Conservation (phyloP, 2,888 invertebrate genomes). For the Eupithecia pulchellata region DNA sequence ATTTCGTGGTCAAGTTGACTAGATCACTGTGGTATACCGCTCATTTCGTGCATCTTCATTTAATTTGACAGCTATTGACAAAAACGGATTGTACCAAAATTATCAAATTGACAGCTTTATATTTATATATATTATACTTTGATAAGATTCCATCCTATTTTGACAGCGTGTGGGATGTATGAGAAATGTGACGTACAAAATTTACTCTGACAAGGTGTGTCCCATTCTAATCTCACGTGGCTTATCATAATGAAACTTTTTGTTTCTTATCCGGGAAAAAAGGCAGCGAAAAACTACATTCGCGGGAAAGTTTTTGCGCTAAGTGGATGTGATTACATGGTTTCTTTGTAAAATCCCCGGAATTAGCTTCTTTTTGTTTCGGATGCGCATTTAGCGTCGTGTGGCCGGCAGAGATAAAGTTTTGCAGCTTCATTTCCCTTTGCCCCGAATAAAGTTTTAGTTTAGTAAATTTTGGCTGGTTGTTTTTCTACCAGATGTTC, state of each 20-base stretch:
- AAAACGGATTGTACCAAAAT: too few relatives aligned
- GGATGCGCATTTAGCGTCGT: constrained; percentile 1
- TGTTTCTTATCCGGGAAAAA: constrained; percentile 7
- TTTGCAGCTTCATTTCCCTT: constrained; percentile 10
- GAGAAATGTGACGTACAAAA: not conserved
- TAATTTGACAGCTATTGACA: too few relatives aligned
- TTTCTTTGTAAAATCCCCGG: constrained; percentile 21
- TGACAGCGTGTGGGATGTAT: not conserved
- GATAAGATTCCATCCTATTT: not conserved
- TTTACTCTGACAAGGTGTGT: not conserved
- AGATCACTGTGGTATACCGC: too few relatives aligned
- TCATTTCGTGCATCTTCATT: too few relatives aligned
- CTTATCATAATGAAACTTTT: not conserved
- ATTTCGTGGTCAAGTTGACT: too few relatives aligned
- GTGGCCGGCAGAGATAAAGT: constrained; percentile 1
- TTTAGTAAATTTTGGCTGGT: not conserved
- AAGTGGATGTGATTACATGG: constrained; percentile 25
- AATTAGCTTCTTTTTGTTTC: constrained; percentile 13
- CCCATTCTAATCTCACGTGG: not conserved
- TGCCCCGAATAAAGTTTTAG: not conserved
- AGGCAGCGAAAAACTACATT: constrained; percentile 26
- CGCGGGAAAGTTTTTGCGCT: constrained; percentile 25
- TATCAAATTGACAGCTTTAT: too few relatives aligned
- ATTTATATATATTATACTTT: too few relatives aligned
- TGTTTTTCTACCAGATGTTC: not conserved